These are phyloP conservation scores for Philonicus albiceps DNA, from an alignment of 2,888 invertebrate genomes.

Conservation along the genomic window DNA sequence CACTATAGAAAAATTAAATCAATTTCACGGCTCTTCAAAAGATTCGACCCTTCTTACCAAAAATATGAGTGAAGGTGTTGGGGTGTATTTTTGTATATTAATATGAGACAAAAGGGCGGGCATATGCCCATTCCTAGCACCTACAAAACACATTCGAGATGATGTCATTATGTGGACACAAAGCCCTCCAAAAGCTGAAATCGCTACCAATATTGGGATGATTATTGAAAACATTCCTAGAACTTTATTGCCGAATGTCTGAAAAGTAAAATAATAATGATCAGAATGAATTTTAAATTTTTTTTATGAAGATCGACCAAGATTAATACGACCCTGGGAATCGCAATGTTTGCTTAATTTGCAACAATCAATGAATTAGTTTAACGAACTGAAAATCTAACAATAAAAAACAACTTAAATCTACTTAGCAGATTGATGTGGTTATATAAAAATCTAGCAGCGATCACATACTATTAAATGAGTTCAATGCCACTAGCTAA, in stretches of 20 bases:
- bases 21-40: neutral
- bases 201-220: slow-evolving; percentile 91
- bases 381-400: too few relatives aligned
- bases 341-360: too few relatives aligned
- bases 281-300: neutral
- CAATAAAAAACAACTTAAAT: too few relatives aligned
- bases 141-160: slow-evolving; percentile 89
- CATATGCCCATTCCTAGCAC: slow-evolving; percentile 89
- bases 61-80: slow-evolving; percentile 82
- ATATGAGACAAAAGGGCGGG: slow-evolving; percentile 82
- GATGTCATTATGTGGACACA: slow-evolving; percentile 96
- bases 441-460: too few relatives aligned
- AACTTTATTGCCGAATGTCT: slow-evolving; percentile 85
- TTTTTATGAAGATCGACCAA: neutral
- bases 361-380: too few relatives aligned
- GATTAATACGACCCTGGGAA: too few relatives aligned
- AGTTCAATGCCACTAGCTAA: too few relatives aligned
- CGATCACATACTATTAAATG: too few relatives aligned
- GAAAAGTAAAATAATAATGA: slow-evolving; percentile 43
- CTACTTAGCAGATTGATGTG: too few relatives aligned
- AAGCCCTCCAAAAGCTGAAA: slow-evolving; percentile 91
- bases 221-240: slow-evolving; percentile 78
- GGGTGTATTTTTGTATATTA: slow-evolving; percentile 77
- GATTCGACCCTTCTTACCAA: slow-evolving; percentile 68
- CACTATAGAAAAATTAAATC: slow-evolving; percentile 67